Base-by-base conservation (phyloP, 2,888 invertebrate genomes). In the Drosophila merina region DNA sequence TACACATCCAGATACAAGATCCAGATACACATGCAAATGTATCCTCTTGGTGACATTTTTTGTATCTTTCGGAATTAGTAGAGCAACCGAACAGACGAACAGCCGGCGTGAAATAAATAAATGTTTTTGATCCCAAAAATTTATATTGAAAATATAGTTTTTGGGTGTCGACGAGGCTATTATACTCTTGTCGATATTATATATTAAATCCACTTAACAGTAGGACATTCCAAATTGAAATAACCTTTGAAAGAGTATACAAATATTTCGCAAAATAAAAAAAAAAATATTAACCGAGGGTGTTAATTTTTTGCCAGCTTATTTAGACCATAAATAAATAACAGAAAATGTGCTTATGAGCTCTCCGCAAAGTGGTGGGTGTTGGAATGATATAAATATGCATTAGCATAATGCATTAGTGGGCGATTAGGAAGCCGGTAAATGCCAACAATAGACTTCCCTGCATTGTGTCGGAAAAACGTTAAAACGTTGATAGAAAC, bases 301-400 rank as follows among this genome's bases (percentile, higher is more conserved):
- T 69, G 59, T 67, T 79, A 69, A 69, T 57, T 50, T 69, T 66
- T 68, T 69, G 67, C 81, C 64, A 84, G 67, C 67, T 40, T 84
- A 56, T 66, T 56, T 77, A 51, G 72, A 58, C 54, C 69, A 38
- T 64, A 71, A 77, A 81, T 84, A 86, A 86, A 84, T 72, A 77
- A 74, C 64, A 55, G 31, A 60, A 68, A 72, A 63, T 67, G 68
- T 59, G 57, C 50, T 67, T 14, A 28, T 40, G 45, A 30, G 25
- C 30, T 28, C 28, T 30, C 2, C n/a, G 54, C 50, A 62, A 72
- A 83, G 63, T 71, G 66, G 50, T 42, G 56, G 75, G 59, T 52
- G 62, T 69, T 69, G 57, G 74, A 74, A 73, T 51, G 38, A 38
- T 56, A 58, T 58, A 73, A 55, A 55, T 72, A 57, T 55, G 73